These are phyloP conservation scores for Syngnathus floridae DNA, from an alignment of 2,113 vertebrate genomes.

Conservation along the genomic window DNA sequence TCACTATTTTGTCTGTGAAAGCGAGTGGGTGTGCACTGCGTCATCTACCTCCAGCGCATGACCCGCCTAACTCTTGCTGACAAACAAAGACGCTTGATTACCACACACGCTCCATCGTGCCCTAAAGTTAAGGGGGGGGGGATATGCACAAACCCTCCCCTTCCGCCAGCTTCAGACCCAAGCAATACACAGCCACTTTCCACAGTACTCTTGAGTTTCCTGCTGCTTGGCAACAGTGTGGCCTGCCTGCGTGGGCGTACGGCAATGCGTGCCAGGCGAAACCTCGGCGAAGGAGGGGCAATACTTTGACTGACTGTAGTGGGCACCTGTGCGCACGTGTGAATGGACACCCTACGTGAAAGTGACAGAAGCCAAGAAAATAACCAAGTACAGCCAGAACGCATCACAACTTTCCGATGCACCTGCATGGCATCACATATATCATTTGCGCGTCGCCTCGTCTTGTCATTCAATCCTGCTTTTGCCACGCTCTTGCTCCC, in stretches of 20 bases:
- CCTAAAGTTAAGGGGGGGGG: conserved; percentile 39
- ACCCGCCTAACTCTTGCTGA: conserved; percentile 47
- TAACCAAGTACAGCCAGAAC: conserved; percentile 5
- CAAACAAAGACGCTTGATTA: conserved; percentile 45
- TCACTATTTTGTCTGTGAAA: conserved; percentile 26
- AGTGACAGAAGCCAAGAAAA: conserved; percentile 12
- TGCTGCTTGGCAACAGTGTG: conserved; percentile 70
- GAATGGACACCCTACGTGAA: background rate
- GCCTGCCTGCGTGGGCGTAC: conserved; percentile 63
- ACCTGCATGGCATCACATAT: conserved; percentile 11
- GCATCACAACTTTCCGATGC: conserved; percentile 6
- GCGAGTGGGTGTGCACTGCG: conserved; percentile 47
- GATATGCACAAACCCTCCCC: background rate
- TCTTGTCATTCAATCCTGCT: conserved; percentile 44
- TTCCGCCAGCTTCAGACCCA: conserved; percentile 18
- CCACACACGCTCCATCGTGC: conserved; percentile 29
- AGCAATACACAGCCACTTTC: conserved; percentile 13
- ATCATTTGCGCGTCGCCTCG: conserved; percentile 17
- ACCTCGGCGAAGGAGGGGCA: conserved; percentile 56
- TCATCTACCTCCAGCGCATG: conserved; percentile 54
- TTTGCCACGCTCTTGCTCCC: conserved; percentile 50
- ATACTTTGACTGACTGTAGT: conserved; percentile 40
- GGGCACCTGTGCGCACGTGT: conserved; percentile 35
- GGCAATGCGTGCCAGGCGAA: conserved; percentile 56
- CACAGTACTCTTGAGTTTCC: conserved; percentile 53